Evolutionary conservation across 30 jellyfish, hydroid and myxozoan genomes (phyloP), one percentile per base, ranked within the genome.

Genomic region (Aurelia sp.): DNA sequence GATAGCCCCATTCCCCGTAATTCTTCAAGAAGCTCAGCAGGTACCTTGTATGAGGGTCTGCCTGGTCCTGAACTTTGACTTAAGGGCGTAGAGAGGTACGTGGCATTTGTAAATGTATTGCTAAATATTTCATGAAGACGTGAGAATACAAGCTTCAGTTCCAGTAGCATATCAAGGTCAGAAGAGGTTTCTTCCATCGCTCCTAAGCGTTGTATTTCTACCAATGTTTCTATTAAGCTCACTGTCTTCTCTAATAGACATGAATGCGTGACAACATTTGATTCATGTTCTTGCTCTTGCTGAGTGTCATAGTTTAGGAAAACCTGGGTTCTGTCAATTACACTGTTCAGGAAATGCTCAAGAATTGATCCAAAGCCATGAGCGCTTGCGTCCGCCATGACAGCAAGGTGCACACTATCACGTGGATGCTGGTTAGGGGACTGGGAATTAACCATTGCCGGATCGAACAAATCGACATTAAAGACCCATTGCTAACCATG

Each of bases 1-100:
- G 33, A 4, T n/a, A 79, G 33, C 2, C 84, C 90, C 35, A 79
- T 27, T 20, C 85, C 85, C 35, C 84, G 24, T 30, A 60, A 50
- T 74, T 79, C 85, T 31, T 59, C 27, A 18, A 69, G 78, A 12
- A 30, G 13, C 24, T 58, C 89, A 27, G 61, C 41, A 11, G 82
- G 63, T 1, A 78, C 31, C 41, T n/a, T 10, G 57, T 40, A 22
- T 17, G 66, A 40, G 47, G 89, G 89, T 61, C 89, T 58, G 41
- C 89, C 89, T 1, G 89, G 89, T 78, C 57, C 52, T 41, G 52
- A 41, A 41, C 4, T 41, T 41, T 41, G 52, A 41, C 12, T 8
- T 6, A 41, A 0, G 52, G 52, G 52, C 11, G 52, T 41, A 6
- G 12, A 41, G 11, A 41, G 10, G 6, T 41, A 41, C 11, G 52